Evolutionary conservation across 2,888 invertebrate genomes (phyloP), one percentile per base, ranked within the genome.

Genomic region (Pseudanteris insignis): DNA sequence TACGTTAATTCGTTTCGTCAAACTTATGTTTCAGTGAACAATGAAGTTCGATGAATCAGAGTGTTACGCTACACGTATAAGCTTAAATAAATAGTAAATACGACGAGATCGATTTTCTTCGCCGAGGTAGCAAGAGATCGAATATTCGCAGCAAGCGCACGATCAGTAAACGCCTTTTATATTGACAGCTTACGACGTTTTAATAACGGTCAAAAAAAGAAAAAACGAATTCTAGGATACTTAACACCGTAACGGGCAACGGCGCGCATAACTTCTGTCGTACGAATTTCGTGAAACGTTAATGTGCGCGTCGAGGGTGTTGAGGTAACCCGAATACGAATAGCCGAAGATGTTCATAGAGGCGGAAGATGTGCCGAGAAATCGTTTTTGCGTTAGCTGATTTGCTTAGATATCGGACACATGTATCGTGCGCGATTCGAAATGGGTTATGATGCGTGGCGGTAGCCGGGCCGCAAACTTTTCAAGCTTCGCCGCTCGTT

Each of bases 401-500:
- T 61, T 61, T 40, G 62, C 62, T 51, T 57, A 62, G 57, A 57
- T 57, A 62, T 36, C 46, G 47, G 62, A 62, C 57, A 53, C 48
- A 53, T 60, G 51, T 57, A 51, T 36, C 53, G 51, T 55, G 57
- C 47, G 50, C 29, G 29, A 60, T 60, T 60, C 48, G 32, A 43
- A 47, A 59, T 59, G 53, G 53, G 46, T 41, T 46, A 54, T 55
- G 46, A 61, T 64, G 58, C 55, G 50, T 58, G 38, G 48, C 50
- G 34, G 63, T 55, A 51, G 59, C 36, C 15, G 25, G 47, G 8
- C 28, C 37, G 51, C 43, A 64, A n/a, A n/a, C n/a, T 51, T 62
- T 64, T 61, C 47, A 64, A 54, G 50, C 61, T 53, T 64, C 55
- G 60, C 50, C 58, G 54, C 57, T 50, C 46, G 58, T 64, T 61